These are phyloP conservation scores for Clostera curtula DNA, from an alignment of 2,888 invertebrate species.

Conservation along the genomic window DNA sequence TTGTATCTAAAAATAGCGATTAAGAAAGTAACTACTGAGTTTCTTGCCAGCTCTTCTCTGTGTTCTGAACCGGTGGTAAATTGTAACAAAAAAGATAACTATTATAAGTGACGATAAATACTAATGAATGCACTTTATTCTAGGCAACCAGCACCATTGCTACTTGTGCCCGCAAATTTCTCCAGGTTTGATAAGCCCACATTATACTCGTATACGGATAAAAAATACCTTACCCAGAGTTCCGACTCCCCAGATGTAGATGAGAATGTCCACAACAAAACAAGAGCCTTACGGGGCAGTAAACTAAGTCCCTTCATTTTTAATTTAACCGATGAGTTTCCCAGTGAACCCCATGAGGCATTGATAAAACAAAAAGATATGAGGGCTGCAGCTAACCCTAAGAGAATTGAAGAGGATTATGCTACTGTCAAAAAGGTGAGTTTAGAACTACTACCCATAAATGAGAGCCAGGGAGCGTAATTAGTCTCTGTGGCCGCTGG, in stretches of 20 bases:
- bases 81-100: no score
- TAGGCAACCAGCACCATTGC: slow-evolving; percentile 70
- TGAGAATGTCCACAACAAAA: slow-evolving; percentile 43
- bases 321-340: slow-evolving; percentile 76
- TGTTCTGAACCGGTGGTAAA: no score
- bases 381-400: slow-evolving; percentile 52
- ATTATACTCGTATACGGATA: slow-evolving; percentile 49
- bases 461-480: no score
- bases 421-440: slow-evolving; percentile 65
- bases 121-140: slow-evolving; percentile 12
- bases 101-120: not conserved
- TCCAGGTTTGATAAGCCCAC: slow-evolving; percentile 82
- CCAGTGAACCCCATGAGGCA: slow-evolving; percentile 75
- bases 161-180: slow-evolving; percentile 86
- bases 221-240: slow-evolving; percentile 35
- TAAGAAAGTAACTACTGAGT: no score
- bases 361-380: slow-evolving; percentile 72
- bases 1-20: no score
- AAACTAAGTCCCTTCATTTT: slow-evolving; percentile 78
- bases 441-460: no score
- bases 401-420: slow-evolving; percentile 53
- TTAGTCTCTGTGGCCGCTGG: no score
- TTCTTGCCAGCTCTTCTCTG: no score
- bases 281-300: slow-evolving; percentile 36
- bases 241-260: slow-evolving; percentile 30